Evolutionary conservation across 1,140 invertebrate genomes (phyloP), one percentile per base, ranked within the genome.

Genomic region (Drosophila persimilis): DNA sequence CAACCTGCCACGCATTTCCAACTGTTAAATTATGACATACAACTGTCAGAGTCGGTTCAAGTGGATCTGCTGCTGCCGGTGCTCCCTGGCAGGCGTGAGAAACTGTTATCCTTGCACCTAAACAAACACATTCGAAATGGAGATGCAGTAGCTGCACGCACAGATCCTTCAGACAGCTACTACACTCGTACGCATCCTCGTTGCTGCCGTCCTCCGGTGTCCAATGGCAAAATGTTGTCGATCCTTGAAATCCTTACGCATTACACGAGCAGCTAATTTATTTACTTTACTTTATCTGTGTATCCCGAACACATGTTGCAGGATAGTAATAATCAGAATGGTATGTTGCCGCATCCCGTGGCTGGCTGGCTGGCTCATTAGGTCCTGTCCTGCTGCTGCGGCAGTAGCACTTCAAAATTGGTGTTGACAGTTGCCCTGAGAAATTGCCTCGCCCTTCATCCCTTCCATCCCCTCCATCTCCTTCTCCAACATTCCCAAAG

Each of bases 11-110:
- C 70, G 66, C 66, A 75, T 72, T 78, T 71, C 44, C 61, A 73
- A 67, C 83, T 75, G 78, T 79, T 89, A 78, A 88, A 88, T 88
- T 88, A 88, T 88, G 83, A 88, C 79, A 73, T 83, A 67, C 75
- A 76, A 88, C 84, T 88, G 83, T 88, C 84, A 78, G 54, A 45
- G 70, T 44, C 47, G 72, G 51, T 59, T 88, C 74, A 83, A 86
- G 83, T 86, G 71, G 55, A 31, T 55, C 4, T 26, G 24, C 4
- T 58, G 45, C 17, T 29, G 45, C 29, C 57, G 58, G 39, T 80
- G 56, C 59, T 58, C 48, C 59, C 56, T 55, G 83, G 61, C 52
- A 62, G 73, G 72, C 83, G 83, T 88, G 83, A 88, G 84, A 88
- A 88, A 79, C 62, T 70, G 63, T 84, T 88, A 84, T 84, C 84